A percentile compares a stretch with the other conserved stretches of the same genome.
These are phyloP conservation scores for Amphiduros pacificus DNA, from an alignment of 2,888 invertebrate genomes.

Conservation along the genomic window DNA sequence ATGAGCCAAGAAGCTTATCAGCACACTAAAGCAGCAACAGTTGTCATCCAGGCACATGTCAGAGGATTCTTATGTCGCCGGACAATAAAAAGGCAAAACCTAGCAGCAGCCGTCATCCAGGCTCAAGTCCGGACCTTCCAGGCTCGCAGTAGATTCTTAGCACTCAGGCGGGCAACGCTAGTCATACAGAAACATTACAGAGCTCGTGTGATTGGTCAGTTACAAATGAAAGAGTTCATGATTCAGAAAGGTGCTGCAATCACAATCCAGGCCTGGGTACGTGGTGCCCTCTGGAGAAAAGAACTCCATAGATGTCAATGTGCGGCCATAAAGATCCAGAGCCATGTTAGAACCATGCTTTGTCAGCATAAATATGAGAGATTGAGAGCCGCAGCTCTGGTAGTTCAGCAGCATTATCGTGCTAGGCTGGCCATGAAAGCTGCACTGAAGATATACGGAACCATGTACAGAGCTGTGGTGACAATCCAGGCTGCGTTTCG, in stretches of 20 bases:
- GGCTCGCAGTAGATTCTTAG: neutral
- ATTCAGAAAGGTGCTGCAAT: constrained; percentile 28
- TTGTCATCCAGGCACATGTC: neutral
- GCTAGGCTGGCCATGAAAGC: neutral
- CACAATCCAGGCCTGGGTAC: constrained; percentile 36
- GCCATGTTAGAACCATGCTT: constrained; percentile 18
- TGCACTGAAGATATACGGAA: too few species aligned
- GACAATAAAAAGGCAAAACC: neutral
- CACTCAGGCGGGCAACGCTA: constrained; percentile 19
- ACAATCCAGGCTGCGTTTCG: constrained; percentile 11
- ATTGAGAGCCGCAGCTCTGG: constrained; percentile 21
- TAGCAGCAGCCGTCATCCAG: constrained; percentile 4
- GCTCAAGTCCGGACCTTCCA: neutral
- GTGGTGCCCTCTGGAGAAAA: neutral
- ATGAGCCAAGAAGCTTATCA: too few species aligned
- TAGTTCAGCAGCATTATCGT: constrained; percentile 30
- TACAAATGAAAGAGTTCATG: neutral
- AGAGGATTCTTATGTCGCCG: neutral
- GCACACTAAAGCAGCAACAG: too few species aligned
- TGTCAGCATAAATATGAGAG: neutral
- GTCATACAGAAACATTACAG: constrained; percentile 2
- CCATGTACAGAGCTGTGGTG: constrained; percentile 32
- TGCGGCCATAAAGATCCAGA: constrained; percentile 31
- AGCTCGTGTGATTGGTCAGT: neutral
- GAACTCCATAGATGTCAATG: neutral